Evolutionary conservation across 1,140 invertebrate species (phyloP).

Genomic region (Caenorhabditis latens): DNA sequence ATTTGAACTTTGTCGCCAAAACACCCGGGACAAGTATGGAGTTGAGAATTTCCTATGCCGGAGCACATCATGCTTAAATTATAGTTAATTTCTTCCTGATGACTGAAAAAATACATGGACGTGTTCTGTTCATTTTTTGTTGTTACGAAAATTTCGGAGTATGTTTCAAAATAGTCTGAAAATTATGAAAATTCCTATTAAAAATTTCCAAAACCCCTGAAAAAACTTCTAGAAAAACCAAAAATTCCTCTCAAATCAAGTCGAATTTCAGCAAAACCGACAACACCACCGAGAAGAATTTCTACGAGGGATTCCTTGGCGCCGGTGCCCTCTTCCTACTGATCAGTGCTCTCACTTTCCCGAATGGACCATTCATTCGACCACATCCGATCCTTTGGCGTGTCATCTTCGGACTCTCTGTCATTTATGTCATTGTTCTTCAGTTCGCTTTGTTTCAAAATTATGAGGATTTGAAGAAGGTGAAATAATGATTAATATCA

Average conservation of each 20-base stretch:
- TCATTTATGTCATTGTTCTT: slow-evolving; percentile 91
- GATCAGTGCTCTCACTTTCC: slow-evolving; percentile 94
- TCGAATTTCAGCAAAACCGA: slow-evolving; percentile 83
- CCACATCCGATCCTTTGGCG: slow-evolving; percentile 82
- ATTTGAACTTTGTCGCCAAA: too few species aligned
- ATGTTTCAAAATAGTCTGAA: too few species aligned
- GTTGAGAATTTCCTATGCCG: too few species aligned
- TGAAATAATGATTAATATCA: neutral
- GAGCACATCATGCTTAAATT: too few species aligned
- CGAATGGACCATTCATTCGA: slow-evolving; percentile 96
- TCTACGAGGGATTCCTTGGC: slow-evolving; percentile 90
- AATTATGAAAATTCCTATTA: too few species aligned
- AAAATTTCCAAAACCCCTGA: too few species aligned
- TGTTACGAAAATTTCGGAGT: too few species aligned
- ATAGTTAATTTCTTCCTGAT: too few species aligned
- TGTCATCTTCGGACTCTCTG: slow-evolving; percentile 84
- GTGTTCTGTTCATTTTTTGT: too few species aligned
- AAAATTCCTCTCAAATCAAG: slow-evolving; percentile 73
- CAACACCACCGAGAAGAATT: slow-evolving; percentile 86
- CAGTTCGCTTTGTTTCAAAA: slow-evolving; percentile 89
- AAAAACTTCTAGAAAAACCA: too few species aligned
- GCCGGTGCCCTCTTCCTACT: slow-evolving; percentile 96
- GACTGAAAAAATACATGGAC: too few species aligned
- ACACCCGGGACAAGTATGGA: too few species aligned
- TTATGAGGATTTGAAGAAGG: slow-evolving; percentile 87